phyloP scores from a whole-genome alignment of 2,797 vertebrate species.

The Anabacerthia variegaticeps region DNA sequence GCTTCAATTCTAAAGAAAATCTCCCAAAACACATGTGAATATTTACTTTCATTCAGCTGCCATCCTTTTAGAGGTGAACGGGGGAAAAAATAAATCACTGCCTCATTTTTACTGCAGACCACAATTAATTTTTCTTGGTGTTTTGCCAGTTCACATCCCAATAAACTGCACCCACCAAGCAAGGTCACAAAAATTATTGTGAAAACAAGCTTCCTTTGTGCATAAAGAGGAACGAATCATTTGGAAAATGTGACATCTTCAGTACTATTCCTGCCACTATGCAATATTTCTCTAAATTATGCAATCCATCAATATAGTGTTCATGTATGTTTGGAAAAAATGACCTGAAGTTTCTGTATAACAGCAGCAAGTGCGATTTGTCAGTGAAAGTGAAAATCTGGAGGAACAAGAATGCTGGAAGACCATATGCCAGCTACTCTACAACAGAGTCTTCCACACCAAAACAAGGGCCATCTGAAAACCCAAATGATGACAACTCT shows the following conservation, averaged over 20 bases:
- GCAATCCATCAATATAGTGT: conserved; percentile 20
- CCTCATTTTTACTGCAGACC: background rate
- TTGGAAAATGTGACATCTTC: conserved; percentile 7
- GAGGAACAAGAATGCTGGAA: background rate
- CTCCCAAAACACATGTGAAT: background rate
- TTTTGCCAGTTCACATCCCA: background rate
- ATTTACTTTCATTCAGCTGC: background rate
- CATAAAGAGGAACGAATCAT: conserved; percentile 10
- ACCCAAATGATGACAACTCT: background rate
- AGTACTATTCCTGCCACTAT: background rate
- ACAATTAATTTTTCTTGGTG: background rate
- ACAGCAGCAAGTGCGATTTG: background rate
- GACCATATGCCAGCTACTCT: background rate
- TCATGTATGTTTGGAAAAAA: background rate
- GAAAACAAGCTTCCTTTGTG: background rate
- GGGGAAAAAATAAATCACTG: background rate
- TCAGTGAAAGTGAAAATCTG: background rate
- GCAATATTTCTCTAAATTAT: conserved; percentile 10
- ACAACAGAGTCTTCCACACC: background rate
- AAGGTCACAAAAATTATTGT: background rate
- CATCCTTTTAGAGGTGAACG: background rate
- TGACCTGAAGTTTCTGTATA: background rate
- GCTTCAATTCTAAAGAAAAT: background rate
- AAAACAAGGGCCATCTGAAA: background rate
- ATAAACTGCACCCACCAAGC: background rate